Evolutionary conservation across 2,888 invertebrate genomes (phyloP).

Genomic region (Lepidocyrtoides sp.): DNA sequence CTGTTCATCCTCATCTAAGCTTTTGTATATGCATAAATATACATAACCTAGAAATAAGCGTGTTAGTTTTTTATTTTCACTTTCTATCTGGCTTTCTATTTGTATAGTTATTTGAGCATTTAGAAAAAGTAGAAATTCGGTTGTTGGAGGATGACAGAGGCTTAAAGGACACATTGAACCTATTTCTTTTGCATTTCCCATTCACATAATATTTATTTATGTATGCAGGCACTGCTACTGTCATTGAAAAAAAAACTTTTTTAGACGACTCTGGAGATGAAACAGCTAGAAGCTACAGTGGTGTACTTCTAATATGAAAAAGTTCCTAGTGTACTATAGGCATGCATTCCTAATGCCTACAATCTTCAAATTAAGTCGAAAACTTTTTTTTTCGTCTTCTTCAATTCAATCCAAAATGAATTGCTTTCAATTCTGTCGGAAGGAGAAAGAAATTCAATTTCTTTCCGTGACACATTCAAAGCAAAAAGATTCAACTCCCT

Average conservation of each 20-base stretch:
- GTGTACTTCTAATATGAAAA: too few species aligned
- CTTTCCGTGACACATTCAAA: conserved; percentile 55
- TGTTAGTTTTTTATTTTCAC: not conserved
- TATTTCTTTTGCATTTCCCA: not conserved
- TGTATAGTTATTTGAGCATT: conserved; percentile 44
- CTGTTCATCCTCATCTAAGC: not conserved
- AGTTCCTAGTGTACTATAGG: too few species aligned
- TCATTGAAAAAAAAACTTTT: conserved; percentile 47
- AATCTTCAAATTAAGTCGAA: conserved; percentile 43
- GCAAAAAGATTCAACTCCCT: conserved; percentile 48
- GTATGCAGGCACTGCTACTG: not conserved
- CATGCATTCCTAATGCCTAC: conserved; percentile 11
- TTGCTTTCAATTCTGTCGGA: conserved; percentile 15
- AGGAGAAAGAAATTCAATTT: conserved; percentile 59
- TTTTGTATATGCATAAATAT: conserved; percentile 51
- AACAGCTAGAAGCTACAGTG: not conserved
- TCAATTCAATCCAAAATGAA: conserved; percentile 34
- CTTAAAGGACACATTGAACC: conserved; percentile 34
- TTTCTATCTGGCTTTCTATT: too few species aligned
- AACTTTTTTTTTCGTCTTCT: conserved; percentile 24
- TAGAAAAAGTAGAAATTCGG: conserved; percentile 56
- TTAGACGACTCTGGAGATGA: not conserved
- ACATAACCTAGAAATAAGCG: conserved; percentile 2
- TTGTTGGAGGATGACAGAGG: conserved; percentile 35
- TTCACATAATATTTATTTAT: conserved; percentile 6